A percentile compares a stretch with the other conserved stretches of the same genome.
Evolutionary conservation across 2,797 vertebrate genomes (phyloP).

Genomic region (Halcyon smyrnensis): DNA sequence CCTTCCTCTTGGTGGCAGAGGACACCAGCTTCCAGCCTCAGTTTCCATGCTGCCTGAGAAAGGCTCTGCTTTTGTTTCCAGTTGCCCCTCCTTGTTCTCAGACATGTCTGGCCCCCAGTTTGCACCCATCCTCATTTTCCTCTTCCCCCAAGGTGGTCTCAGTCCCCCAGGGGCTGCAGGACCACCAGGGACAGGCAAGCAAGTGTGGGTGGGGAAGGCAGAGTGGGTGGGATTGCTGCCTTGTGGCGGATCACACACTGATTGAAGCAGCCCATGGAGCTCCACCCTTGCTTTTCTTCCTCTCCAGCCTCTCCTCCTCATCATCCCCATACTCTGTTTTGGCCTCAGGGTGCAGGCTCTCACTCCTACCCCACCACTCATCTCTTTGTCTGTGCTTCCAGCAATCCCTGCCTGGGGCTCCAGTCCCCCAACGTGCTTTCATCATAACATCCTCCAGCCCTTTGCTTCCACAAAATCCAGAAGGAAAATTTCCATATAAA

Average conservation of each 20-base stretch:
- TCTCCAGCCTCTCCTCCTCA: not conserved
- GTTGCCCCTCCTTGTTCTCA: not conserved
- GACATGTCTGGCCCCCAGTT: not conserved
- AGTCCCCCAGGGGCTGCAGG: fast-evolving
- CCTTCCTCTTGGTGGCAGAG: not conserved
- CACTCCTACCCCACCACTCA: not conserved
- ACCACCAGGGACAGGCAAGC: not conserved
- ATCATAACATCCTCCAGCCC: not conserved
- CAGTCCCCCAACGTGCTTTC: not conserved
- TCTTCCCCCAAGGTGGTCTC: not conserved
- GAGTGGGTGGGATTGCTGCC: not conserved
- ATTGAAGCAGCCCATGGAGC: not conserved
- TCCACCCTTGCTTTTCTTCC: not conserved
- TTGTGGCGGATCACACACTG: not conserved
- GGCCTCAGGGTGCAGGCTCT: not conserved
- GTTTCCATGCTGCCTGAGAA: not conserved
- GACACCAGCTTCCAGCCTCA: not conserved
- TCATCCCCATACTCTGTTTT: not conserved
- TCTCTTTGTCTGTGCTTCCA: not conserved
- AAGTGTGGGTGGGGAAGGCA: not conserved
- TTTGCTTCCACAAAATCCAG: not conserved
- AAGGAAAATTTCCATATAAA: not conserved
- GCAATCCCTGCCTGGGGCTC: not conserved
- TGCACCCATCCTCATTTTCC: not conserved
- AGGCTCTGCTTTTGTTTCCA: not conserved